Percentiles rank a stretch among this genome's conserved stretches.
phyloP scores from a whole-genome alignment of 1,140 invertebrate genomes.

The Anastrepha ludens region DNA sequence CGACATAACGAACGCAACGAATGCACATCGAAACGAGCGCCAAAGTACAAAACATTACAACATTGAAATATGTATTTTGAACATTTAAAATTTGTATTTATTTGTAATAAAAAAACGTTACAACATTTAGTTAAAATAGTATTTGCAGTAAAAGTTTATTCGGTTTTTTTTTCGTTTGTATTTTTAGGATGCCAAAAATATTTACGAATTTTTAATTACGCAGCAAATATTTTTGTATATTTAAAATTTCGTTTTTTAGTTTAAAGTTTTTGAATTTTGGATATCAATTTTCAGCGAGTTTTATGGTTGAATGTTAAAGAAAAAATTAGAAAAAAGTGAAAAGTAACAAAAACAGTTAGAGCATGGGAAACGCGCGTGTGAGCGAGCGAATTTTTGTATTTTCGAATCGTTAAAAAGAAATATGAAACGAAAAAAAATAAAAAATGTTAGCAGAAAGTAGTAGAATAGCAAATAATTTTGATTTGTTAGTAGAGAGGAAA shows the following conservation, averaged over 20 bases:
- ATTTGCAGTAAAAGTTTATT: constrained; percentile 28
- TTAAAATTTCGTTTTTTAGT: neutral
- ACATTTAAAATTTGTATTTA: constrained; percentile 38
- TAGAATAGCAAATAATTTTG: constrained; percentile 31
- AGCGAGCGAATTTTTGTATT: constrained; percentile 44
- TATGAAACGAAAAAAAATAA: neutral
- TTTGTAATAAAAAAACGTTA: constrained; percentile 66
- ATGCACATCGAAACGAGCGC: constrained; percentile 54
- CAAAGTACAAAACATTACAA: constrained; percentile 54
- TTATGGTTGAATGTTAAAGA: constrained; percentile 26
- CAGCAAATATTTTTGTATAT: constrained; percentile 17
- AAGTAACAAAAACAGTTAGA: neutral
- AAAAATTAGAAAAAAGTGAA: neutral
- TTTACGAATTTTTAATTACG: neutral
- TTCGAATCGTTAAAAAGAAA: constrained; percentile 41
- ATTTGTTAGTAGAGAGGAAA: constrained; percentile 46
- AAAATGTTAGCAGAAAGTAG: constrained; percentile 31
- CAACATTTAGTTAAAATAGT: constrained; percentile 60
- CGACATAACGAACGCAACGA: constrained; percentile 53
- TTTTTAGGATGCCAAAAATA: constrained; percentile 14
- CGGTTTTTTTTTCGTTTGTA: constrained; percentile 15
- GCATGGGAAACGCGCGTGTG: constrained; percentile 33
- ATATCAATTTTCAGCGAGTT: neutral
- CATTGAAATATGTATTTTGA: constrained; percentile 47
- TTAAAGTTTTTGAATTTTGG: constrained; percentile 8